Evolutionary conservation across 2,797 vertebrate species (phyloP), one percentile per base, ranked within the genome.

Genomic region (Coregonus ussuriensis): DNA sequence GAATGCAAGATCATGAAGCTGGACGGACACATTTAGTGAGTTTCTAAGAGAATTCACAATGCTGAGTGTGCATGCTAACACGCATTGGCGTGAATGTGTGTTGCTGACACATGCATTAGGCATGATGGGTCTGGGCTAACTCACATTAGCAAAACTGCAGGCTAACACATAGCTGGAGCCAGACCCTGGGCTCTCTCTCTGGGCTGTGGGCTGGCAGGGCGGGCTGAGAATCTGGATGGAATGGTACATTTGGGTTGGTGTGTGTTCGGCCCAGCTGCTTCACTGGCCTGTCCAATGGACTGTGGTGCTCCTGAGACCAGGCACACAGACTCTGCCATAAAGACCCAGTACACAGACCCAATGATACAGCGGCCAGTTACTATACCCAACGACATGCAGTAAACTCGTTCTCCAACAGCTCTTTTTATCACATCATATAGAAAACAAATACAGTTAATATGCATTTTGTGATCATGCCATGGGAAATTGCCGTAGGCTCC

Each of bases 231-330:
- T 65, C 62, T 65, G 77, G 83, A 75, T 77, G 56, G 67, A 13
- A 3, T 52, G 82, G 81, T 76, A 84, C 54, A 81, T 81, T 76
- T 83, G 78, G 80, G 83, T 75, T 79, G 53, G 15, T 80, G 82
- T 77, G 82, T 78, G 73, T 66, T 63, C 47, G 72, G 63, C 37
- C 25, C 54, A 70, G 72, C 70, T 82, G 29, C 29, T n/a, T 83
- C 74, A 63, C 77, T 80, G 73, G 15, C 59, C 35, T 65, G 35
- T 52, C 74, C 70, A 66, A 51, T 75, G 77, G 73, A 68, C 25
- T 66, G 54, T 62, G 9, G 21, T 77, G 41, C 79, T 72, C 54
- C 75, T 35, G 54, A 62, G 35, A 72, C 62, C 65, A n/a, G 21
- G 7, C 29, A 52, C n/a, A 56, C 15, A n/a, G 53, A 16, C 14